These are phyloP conservation scores for Aphelocoma coerulescens DNA, from an alignment of 2,113 vertebrate genomes.

Conservation along the genomic window DNA sequence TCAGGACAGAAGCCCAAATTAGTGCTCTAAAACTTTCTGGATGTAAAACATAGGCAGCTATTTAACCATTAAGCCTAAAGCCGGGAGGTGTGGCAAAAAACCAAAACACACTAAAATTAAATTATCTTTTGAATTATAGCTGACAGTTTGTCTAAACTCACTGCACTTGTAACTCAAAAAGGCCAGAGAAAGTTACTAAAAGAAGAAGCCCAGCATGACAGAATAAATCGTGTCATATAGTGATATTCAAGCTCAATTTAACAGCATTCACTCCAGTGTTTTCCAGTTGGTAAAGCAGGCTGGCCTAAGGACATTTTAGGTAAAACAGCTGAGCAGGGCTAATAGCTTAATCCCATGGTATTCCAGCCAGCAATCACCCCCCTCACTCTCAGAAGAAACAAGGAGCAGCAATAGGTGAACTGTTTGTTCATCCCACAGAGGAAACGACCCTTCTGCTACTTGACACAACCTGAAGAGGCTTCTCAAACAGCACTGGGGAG, in stretches of 20 bases:
- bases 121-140: neutral
- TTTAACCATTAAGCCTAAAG: neutral
- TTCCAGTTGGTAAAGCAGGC: neutral
- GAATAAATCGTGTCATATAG: neutral
- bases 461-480: neutral
- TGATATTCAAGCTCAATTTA: constrained; percentile 25
- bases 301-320: neutral
- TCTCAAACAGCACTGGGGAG: no score
- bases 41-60: neutral
- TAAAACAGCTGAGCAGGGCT: neutral
- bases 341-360: neutral
- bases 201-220: neutral
- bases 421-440: neutral
- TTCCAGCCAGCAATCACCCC: neutral
- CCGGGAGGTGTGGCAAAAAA: neutral
- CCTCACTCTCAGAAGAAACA: neutral
- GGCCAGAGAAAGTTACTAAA: neutral
- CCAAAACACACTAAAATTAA: neutral
- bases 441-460: neutral
- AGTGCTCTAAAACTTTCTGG: neutral
- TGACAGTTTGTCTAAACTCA: neutral
- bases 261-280: neutral
- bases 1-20: neutral
- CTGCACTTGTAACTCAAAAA: neutral
- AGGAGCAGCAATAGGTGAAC: neutral